These are phyloP conservation scores for Leptoclinus maculatus DNA, from an alignment of 2,797 vertebrate genomes.

Conservation along the genomic window DNA sequence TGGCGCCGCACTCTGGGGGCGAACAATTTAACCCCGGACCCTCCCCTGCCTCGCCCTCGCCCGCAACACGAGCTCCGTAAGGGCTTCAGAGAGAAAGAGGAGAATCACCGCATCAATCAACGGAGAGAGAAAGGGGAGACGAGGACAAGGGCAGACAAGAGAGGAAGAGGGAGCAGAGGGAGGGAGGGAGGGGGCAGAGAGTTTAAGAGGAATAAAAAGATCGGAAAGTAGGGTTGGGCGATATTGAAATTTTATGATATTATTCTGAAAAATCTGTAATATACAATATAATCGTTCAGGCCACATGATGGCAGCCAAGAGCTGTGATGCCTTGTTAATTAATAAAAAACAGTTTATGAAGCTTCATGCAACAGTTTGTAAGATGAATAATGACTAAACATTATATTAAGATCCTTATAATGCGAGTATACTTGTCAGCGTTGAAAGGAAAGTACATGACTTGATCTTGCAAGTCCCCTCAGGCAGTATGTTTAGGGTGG, in stretches of 20 bases:
- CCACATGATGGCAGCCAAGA: constrained; percentile 48
- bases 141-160: constrained; percentile 27
- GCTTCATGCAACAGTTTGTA: not conserved
- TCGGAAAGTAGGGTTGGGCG: constrained; percentile 1
- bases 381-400: not conserved
- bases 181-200: constrained; percentile 19
- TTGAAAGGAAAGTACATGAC: not conserved
- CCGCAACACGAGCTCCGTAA: constrained; percentile 87
- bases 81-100: constrained; percentile 88
- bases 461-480: not conserved
- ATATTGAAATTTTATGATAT: not conserved
- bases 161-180: constrained; percentile 5
- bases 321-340: not conserved
- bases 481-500: not conserved
- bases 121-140: constrained; percentile 48
- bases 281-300: not conserved
- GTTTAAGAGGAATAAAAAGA: constrained; percentile 17
- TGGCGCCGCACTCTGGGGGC: constrained; percentile 87
- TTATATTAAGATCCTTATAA: not conserved
- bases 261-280: not conserved
- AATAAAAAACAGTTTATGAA: constrained; percentile 8
- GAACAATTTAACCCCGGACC: constrained; percentile 86
- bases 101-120: constrained; percentile 83
- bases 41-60: constrained; percentile 83
- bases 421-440: not conserved